These are phyloP conservation scores for Nomada ferruginata DNA, from an alignment of 2,888 invertebrate species.

Conservation along the genomic window DNA sequence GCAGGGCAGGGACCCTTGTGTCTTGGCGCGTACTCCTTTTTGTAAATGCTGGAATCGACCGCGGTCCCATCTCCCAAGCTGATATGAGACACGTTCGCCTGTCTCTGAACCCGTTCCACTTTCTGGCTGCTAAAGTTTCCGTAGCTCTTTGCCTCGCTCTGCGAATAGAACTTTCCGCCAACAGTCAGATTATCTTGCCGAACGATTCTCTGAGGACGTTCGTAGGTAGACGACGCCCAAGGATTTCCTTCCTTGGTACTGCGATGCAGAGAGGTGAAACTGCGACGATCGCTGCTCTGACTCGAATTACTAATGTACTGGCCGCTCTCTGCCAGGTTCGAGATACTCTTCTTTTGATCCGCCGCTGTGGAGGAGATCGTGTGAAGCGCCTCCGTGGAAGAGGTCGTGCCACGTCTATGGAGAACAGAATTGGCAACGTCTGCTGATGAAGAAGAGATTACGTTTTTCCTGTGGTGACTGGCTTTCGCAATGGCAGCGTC, in stretches of 20 bases:
- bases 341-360: constrained; percentile 92
- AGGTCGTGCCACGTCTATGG: constrained; percentile 89
- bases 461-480: constrained; percentile 89
- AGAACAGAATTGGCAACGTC: constrained; percentile 91
- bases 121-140: constrained; percentile 87
- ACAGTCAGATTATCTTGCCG: constrained; percentile 89
- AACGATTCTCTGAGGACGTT: constrained; percentile 87
- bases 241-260: constrained; percentile 87
- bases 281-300: constrained; percentile 90
- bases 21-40: constrained; percentile 90
- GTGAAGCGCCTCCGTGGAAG: constrained; percentile 90
- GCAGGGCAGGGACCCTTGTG: constrained; percentile 92
- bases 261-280: constrained; percentile 92
- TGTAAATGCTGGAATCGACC: constrained; percentile 89
- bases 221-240: constrained; percentile 85
- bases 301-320: constrained; percentile 88
- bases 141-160: constrained; percentile 89
- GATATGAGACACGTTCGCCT: constrained; percentile 91
- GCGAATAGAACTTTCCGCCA: constrained; percentile 90
- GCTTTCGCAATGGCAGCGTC: constrained; percentile 70
- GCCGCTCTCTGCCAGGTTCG: constrained; percentile 91
- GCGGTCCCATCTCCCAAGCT: constrained; percentile 88
- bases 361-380: constrained; percentile 90
- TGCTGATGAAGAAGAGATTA: constrained; percentile 89
- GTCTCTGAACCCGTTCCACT: constrained; percentile 87